A percentile compares a stretch with the other conserved stretches of the same genome.
phyloP scores from a whole-genome alignment of 2,888 invertebrate genomes.

The Dasysyrphus tricinctus region DNA sequence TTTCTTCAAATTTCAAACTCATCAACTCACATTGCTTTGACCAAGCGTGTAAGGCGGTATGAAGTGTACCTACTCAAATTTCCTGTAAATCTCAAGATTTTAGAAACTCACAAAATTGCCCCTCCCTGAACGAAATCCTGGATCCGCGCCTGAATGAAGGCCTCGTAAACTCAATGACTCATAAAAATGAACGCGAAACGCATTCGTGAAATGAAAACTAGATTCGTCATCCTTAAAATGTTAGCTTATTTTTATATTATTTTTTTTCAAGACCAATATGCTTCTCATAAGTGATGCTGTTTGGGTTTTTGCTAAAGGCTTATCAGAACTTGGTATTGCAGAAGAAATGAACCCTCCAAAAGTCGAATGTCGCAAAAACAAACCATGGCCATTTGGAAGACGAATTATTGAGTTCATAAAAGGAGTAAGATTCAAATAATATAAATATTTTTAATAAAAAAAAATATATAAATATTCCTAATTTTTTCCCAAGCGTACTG shows the following conservation, averaged over 20 bases:
- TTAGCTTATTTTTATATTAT: not conserved
- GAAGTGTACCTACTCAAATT: too few species aligned
- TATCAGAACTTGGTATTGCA: conserved; percentile 81
- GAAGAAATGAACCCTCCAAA: conserved; percentile 80
- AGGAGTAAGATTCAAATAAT: conserved; percentile 83
- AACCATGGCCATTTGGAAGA: conserved; percentile 86
- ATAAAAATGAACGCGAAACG: too few species aligned
- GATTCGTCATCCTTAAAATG: not conserved
- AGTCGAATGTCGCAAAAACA: conserved; percentile 82
- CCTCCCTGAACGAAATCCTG: too few species aligned
- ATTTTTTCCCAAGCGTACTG: conserved; percentile 78
- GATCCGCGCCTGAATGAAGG: too few species aligned
- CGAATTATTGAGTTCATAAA: conserved; percentile 88
- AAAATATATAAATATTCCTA: not conserved
- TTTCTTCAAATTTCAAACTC: too few species aligned
- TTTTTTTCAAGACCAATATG: conserved; percentile 85
- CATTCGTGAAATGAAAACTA: too few species aligned
- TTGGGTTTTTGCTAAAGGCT: conserved; percentile 86
- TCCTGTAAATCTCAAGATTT: too few species aligned
- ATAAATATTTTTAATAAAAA: not conserved
- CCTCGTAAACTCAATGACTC: too few species aligned
- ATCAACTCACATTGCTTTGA: too few species aligned
- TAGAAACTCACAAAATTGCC: too few species aligned
- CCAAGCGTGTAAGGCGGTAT: too few species aligned
- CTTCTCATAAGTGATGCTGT: conserved; percentile 89